phyloP scores from a whole-genome alignment of 2,888 invertebrate species.

The Drosophila subquinaria region DNA sequence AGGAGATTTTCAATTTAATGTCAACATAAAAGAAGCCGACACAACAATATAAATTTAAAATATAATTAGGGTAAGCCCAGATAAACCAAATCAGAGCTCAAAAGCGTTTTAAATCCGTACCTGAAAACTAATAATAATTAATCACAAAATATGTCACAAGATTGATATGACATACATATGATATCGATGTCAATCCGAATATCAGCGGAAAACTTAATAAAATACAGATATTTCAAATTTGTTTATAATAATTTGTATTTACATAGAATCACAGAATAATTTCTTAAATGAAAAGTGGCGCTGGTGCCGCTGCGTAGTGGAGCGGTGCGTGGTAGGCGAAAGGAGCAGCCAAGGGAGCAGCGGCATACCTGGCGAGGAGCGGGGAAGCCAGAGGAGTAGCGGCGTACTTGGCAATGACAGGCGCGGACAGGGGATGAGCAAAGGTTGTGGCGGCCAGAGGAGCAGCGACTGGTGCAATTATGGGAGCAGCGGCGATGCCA shows the following conservation, averaged over 20 bases:
- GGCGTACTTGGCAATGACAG: constrained; percentile 35
- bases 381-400: constrained; percentile 33
- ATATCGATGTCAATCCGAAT: background rate
- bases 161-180: no score
- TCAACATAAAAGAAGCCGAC: no score
- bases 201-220: background rate
- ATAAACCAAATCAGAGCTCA: no score
- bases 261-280: constrained; percentile 23
- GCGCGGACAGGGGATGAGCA: constrained; percentile 40
- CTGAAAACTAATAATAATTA: background rate
- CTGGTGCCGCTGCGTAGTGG: constrained; percentile 30
- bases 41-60: no score
- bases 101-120: no score
- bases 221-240: background rate
- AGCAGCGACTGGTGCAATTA: constrained; percentile 47
- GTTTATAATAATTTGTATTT: background rate
- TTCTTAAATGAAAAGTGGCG: constrained; percentile 28
- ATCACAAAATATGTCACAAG: background rate
- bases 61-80: no score
- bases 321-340: constrained; percentile 37
- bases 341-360: constrained; percentile 33
- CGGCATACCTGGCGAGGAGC: constrained; percentile 8
- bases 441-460: constrained; percentile 20
- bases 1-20: no score
- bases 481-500: constrained; percentile 65